Conservation (phyloP, 2,113 vertebrate genomes). For the Falcunculus frontatus region DNA sequence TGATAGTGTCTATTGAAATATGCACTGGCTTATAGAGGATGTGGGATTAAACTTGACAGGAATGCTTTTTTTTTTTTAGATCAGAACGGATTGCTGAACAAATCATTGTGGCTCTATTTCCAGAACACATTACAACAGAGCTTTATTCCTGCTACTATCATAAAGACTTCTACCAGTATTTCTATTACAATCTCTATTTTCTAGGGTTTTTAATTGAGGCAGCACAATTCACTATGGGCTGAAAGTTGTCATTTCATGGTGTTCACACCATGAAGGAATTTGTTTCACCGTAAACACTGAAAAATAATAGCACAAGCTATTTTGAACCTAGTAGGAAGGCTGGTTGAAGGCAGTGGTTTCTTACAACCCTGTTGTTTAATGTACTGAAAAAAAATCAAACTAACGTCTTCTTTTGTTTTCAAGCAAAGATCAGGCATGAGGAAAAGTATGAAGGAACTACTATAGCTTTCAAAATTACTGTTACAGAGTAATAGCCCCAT, state of each 20-base stretch:
- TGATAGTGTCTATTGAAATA: background rate
- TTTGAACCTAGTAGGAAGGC: background rate
- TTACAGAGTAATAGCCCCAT: background rate
- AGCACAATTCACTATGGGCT: background rate
- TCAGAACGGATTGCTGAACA: slow-evolving; percentile 30
- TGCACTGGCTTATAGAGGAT: background rate
- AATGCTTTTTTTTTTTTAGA: slow-evolving; percentile 6
- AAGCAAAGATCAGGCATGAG: background rate
- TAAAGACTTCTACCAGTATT: background rate
- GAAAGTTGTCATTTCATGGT: slow-evolving; percentile 12
- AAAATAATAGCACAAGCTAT: background rate
- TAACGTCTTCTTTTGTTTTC: background rate
- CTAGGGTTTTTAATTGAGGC: background rate
- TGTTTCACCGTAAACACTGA: background rate
- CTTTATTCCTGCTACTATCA: background rate
- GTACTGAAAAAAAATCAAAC: background rate
- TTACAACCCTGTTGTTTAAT: background rate
- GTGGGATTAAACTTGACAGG: background rate
- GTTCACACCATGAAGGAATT: slow-evolving; percentile 13
- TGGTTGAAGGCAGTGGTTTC: background rate
- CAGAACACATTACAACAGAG: slow-evolving; percentile 1
- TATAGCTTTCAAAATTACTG: background rate
- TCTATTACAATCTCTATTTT: slow-evolving; percentile 7
- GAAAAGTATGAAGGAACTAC: background rate
- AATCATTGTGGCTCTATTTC: background rate